phyloP scores from a whole-genome alignment of 2,797 vertebrate genomes.

The Podarcis lilfordi region DNA sequence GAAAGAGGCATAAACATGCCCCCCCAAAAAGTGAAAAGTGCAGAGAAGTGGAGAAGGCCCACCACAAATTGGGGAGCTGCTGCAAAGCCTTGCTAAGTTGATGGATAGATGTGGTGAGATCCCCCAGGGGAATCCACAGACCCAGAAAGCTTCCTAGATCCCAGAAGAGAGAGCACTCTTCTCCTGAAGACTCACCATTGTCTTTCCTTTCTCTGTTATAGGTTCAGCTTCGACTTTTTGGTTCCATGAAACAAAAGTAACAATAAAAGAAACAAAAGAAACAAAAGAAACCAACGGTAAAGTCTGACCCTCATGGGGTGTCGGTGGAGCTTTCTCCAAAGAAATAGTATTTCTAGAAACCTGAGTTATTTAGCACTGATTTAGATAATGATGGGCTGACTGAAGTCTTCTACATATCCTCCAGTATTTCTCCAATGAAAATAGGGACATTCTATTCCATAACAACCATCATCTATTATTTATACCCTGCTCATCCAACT shows the following conservation, averaged over 20 bases:
- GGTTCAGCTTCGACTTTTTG: not conserved
- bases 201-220: not conserved
- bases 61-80: no score
- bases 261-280: no score
- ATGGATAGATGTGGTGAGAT: not conserved
- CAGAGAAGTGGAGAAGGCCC: not conserved
- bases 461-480: no score
- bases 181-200: not conserved
- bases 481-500: no score
- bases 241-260: no score
- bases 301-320: no score
- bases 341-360: not conserved
- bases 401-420: not conserved
- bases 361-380: not conserved
- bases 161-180: no score
- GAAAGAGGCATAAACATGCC: not conserved
- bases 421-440: no score
- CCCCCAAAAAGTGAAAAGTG: no score
- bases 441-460: no score
- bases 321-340: not conserved
- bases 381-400: not conserved
- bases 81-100: not conserved
- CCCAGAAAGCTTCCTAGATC: no score
- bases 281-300: not conserved
- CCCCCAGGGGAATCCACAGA: not conserved